Conservation (phyloP, 2,113 vertebrate species). For the Leucopsar rothschildi region DNA sequence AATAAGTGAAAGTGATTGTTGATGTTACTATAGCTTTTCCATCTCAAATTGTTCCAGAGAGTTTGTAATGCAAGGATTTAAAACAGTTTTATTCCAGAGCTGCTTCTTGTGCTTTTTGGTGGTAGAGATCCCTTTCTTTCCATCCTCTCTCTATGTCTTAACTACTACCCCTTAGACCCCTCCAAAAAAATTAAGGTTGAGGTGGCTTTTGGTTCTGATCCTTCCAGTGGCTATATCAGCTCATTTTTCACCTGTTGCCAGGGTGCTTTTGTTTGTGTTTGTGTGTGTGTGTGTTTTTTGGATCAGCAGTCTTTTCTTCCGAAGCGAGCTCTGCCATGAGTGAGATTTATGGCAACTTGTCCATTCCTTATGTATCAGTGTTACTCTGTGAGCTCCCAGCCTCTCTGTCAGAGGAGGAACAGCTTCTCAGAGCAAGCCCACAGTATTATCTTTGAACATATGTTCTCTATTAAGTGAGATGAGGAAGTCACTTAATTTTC, state of each 20-base stretch:
- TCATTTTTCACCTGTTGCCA: background rate
- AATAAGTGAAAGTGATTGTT: background rate
- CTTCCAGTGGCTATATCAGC: background rate
- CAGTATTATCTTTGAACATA: slow-evolving; percentile 70
- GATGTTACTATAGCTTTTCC: background rate
- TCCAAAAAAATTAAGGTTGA: background rate
- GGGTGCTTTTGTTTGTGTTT: background rate
- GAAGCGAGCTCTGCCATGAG: slow-evolving; percentile 8
- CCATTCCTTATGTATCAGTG: background rate
- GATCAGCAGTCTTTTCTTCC: background rate
- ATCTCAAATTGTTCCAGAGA: background rate
- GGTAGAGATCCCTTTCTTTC: background rate
- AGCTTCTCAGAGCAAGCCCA: slow-evolving; percentile 54
- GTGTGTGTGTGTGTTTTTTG: background rate
- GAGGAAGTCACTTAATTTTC: slow-evolving; percentile 66
- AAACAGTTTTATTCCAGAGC: background rate
- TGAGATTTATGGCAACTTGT: slow-evolving; percentile 12
- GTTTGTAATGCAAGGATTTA: background rate
- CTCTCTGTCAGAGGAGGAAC: slow-evolving; percentile 48
- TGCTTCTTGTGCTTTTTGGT: background rate
- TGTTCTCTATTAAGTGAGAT: slow-evolving; percentile 73
- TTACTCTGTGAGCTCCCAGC: slow-evolving; percentile 38
- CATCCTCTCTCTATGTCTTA: background rate
- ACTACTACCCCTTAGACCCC: background rate
- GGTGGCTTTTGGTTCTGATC: background rate